Percentiles rank a stretch among this genome's conserved stretches.
phyloP scores from a whole-genome alignment of 2,888 invertebrate genomes.

The Ochropleura leucogaster region DNA sequence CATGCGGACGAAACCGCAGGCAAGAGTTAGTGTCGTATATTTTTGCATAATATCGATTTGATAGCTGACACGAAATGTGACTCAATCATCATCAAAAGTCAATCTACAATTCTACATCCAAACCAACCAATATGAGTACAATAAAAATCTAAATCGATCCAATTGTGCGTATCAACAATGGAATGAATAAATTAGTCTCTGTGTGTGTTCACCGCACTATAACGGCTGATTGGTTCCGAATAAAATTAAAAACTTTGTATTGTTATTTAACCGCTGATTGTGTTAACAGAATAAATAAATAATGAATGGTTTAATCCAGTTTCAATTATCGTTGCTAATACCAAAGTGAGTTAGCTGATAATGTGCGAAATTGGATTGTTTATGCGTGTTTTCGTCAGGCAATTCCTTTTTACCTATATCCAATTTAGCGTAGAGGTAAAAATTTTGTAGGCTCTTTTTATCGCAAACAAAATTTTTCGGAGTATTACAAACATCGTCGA shows the following conservation, averaged over 20 bases:
- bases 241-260: constrained; percentile 68
- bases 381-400: constrained; percentile 20
- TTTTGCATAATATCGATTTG: constrained; percentile 11
- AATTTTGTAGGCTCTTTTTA: constrained; percentile 16
- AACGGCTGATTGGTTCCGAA: constrained; percentile 69
- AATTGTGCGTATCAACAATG: constrained; percentile 52
- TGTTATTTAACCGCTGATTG: constrained; percentile 49
- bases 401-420: constrained; percentile 17
- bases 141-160: constrained; percentile 56
- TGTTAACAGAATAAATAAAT: constrained; percentile 40
- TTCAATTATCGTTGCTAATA: constrained; percentile 41
- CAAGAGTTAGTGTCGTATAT: not conserved
- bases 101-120: constrained; percentile 2
- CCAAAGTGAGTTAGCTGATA: constrained; percentile 29
- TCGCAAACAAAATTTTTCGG: not conserved
- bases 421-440: constrained; percentile 9
- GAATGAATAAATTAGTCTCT: constrained; percentile 66
- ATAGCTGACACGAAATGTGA: constrained; percentile 10
- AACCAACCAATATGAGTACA: constrained; percentile 8
- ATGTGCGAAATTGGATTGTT: constrained; percentile 21
- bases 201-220: constrained; percentile 67
- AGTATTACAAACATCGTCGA: not conserved
- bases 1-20: not conserved
- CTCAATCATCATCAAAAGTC: constrained; percentile 24
- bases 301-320: constrained; percentile 43